Conservation (phyloP, 2,113 vertebrate species). For the Paralichthys olivaceus region DNA sequence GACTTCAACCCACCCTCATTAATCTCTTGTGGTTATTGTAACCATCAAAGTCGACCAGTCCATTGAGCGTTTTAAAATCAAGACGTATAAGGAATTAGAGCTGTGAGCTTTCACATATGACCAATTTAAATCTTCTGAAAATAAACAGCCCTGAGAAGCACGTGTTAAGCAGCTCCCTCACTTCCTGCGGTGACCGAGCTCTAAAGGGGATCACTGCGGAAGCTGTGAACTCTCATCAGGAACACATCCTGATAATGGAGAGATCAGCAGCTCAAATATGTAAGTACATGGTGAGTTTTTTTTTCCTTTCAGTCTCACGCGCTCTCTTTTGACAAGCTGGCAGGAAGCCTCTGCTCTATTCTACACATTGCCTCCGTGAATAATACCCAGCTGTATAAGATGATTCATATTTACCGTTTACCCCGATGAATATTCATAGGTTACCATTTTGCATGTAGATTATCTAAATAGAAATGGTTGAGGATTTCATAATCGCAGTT, state of each 20-base stretch:
- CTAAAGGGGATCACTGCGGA: conserved; percentile 28
- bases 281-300: conserved; percentile 7
- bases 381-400: conserved; percentile 73
- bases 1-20: not conserved
- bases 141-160: conserved; percentile 2
- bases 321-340: conserved; percentile 47
- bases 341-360: conserved; percentile 54
- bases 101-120: not conserved
- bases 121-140: not conserved
- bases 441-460: conserved; percentile 67
- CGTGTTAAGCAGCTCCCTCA: conserved; percentile 6
- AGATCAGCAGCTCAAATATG: conserved; percentile 51
- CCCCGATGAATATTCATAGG: conserved; percentile 76
- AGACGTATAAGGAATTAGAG: not conserved
- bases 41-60: not conserved
- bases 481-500: conserved; percentile 47
- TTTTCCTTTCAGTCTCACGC: not conserved
- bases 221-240: conserved; percentile 64
- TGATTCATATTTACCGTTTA: conserved; percentile 76
- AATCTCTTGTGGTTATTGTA: not conserved
- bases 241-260: conserved; percentile 44
- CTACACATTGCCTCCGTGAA: conserved; percentile 61
- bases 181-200: conserved; percentile 30
- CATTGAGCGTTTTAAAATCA: not conserved
- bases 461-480: conserved; percentile 44